Evolutionary conservation across 92 coral and sea anemone species (phyloP), one percentile per base, ranked within the genome.

Genomic region (Parazoanthus atlanticus): DNA sequence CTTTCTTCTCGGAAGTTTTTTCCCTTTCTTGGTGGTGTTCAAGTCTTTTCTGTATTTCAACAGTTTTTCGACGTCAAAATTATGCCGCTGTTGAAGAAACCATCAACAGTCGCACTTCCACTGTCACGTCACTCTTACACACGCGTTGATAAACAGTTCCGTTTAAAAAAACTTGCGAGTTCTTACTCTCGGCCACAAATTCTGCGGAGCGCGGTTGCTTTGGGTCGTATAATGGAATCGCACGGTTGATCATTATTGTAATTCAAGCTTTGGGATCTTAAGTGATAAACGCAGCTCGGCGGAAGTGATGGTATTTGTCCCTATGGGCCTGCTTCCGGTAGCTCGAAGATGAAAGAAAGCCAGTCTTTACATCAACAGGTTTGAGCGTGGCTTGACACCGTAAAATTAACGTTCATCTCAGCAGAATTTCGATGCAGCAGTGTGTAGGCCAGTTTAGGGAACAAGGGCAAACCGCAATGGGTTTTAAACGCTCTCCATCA

Each of bases 281-380:
- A 52, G 58, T 52, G 58, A 16, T 12, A 52, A 52, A 52, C 58
- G 58, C 3, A 52, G 58, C 58, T 52, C 58, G 58, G 21, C 58
- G 58, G 58, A 52, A 95, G 92, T 91, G 85, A 86, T 90, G 98
- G 98, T 89, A 95, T 95, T 94, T 89, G 86, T 84, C 81, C 89
- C 93, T 86, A 93, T 91, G 92, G 93, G 90, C 92, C 85, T 86
- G 91, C 93, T 95, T 95, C 98, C 98, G 98, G 98, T 92, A 88
- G 76, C 80, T 72, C 66, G 81, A 93, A 93, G 49, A 72, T 73
- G 81, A 80, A 69, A 65, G 88, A 80, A 83, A 71, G 78, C 74
- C 86, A 89, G 92, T 86, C 94, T 88, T 89, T 88, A 89, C 90
- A 73, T 88, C 73, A 88, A 88, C 86, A 61, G 85, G 40, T 19